Evolutionary conservation across 1,140 invertebrate species (phyloP).

Genomic region (Lanistes nyassanus): DNA sequence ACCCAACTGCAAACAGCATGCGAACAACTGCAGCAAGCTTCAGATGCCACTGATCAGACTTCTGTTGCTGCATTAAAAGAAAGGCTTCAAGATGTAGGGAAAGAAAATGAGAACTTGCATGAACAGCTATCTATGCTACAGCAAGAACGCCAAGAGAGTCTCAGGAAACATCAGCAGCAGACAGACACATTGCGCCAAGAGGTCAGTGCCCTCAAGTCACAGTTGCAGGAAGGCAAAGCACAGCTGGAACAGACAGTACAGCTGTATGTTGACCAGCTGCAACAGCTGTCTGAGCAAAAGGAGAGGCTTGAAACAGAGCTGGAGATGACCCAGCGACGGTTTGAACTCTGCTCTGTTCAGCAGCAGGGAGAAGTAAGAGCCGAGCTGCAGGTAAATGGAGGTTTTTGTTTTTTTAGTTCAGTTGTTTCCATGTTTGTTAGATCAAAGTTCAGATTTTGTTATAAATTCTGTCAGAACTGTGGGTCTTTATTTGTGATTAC

Average conservation of each 20-base stretch:
- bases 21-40: slow-evolving; percentile 28
- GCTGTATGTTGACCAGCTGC: slow-evolving; percentile 8
- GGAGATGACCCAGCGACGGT: slow-evolving; percentile 52
- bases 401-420: background rate
- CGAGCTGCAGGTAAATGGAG: slow-evolving; percentile 54
- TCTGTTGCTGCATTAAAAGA: slow-evolving; percentile 14
- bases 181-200: slow-evolving; percentile 35
- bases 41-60: slow-evolving; percentile 1
- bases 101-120: slow-evolving; percentile 30
- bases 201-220: slow-evolving; percentile 26
- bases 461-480: background rate
- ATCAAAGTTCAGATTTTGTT: background rate
- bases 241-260: slow-evolving; percentile 13
- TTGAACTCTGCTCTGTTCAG: slow-evolving; percentile 54
- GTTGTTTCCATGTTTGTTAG: background rate
- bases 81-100: slow-evolving; percentile 23
- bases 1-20: slow-evolving; percentile 26
- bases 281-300: slow-evolving; percentile 42
- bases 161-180: slow-evolving; percentile 40
- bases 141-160: slow-evolving; percentile 59
- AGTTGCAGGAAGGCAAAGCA: slow-evolving; percentile 41
- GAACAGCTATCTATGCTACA: slow-evolving; percentile 45
- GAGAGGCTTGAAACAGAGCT: slow-evolving; percentile 55
- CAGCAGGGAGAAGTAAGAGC: slow-evolving; percentile 53
- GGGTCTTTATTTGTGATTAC: background rate